Evolutionary conservation across 2,113 vertebrate species (phyloP), one percentile per base, ranked within the genome.

Genomic region (Takifugu bimaculatus): DNA sequence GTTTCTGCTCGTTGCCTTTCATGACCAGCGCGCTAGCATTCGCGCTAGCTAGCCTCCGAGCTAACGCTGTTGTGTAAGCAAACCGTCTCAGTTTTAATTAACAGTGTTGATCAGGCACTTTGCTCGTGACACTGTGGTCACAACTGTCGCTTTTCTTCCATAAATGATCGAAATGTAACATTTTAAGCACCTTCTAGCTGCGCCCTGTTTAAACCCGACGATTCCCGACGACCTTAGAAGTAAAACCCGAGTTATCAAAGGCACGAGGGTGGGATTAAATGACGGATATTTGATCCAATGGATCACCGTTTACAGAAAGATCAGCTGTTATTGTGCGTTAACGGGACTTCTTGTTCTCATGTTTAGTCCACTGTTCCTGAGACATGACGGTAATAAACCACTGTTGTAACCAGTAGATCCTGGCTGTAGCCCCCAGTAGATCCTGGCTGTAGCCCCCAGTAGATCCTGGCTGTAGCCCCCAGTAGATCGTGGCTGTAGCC

Each of bases 311-410:
- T 7, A 3, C 4, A 39, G 9, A 39, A 39, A 39, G 9, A 11
- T 1, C 35, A 39, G 35, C 35, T 39, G 35, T 39, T 11, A 6
- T 39, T 9, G 35, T 39, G 7, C 7, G 5, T 2, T 39, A 39
- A 39, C 35, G 2, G 7, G 3, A 39, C 35, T 76, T 70, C 9
- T 67, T 68, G 58, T 48, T 71, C 74, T 28, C 6, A 56, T 74
- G 47, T 60, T n/a, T 78, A 72, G 55, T 66, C 77, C 63, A 62
- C 76, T 63, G 78, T 71, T 48, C 80, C 64, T 48, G 73, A 75
- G 72, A 58, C 64, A 88, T 87, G 87, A 85, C 81, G 83, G 87
- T 87, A 87, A 87, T 57, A 78, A 71, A 80, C 20, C 20, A 20
- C 20, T 20, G 20, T 20, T 20, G 20, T 20, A 20, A 20, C 20